phyloP scores from a whole-genome alignment of 1,140 invertebrate species.

The Acyrthosiphon pisum region DNA sequence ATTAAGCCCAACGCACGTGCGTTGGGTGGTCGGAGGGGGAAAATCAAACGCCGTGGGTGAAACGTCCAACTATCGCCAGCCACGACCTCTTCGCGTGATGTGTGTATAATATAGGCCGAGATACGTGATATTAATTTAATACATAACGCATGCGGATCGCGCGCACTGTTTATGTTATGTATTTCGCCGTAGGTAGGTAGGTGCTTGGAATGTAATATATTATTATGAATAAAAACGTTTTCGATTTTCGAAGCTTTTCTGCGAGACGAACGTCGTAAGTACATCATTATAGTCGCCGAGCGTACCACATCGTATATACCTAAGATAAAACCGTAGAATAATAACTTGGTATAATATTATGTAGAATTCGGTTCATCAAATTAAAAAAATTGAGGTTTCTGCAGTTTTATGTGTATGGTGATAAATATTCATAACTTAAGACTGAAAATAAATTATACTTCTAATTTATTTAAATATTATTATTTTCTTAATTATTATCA shows the following conservation, averaged over 20 bases:
- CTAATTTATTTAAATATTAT: neutral
- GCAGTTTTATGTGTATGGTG: neutral
- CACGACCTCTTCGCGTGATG: neutral
- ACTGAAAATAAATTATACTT: neutral
- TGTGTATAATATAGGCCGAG: neutral
- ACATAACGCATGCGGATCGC: neutral
- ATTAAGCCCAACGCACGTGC: neutral
- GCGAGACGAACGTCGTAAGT: neutral
- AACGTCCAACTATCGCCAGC: neutral
- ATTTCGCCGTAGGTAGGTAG: neutral
- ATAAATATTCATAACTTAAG: neutral
- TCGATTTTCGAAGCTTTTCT: neutral
- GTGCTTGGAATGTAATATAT: too few relatives aligned
- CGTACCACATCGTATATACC: neutral
- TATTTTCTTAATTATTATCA: neutral
- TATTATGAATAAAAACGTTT: neutral
- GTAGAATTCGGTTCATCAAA: neutral
- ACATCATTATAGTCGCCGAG: neutral
- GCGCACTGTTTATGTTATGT: neutral
- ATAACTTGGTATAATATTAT: neutral
- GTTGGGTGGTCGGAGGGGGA: neutral
- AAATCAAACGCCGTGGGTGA: neutral
- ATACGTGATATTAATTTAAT: neutral
- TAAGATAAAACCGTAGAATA: neutral
- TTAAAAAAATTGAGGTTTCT: neutral